Base-by-base conservation (phyloP, 2,888 invertebrate species). In the Dyspetes luteomarginatus region DNA sequence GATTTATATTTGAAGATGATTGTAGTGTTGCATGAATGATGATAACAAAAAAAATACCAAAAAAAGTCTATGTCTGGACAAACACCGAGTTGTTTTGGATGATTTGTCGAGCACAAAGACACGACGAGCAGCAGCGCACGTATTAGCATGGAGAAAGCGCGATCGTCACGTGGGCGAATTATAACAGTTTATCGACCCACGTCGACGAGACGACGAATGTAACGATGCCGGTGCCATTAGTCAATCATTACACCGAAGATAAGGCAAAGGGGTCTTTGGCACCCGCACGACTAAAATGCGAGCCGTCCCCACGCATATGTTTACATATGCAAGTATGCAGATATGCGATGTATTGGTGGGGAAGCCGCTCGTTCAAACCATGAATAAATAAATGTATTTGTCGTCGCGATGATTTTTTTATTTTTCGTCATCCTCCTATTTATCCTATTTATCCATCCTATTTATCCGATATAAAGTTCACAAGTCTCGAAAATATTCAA, bases 131-230 rank as follows among this genome's bases (percentile, higher is more conserved):
- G 50, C 58, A 64, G 48, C 28, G 50, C 55, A 81, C n/a, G n/a
- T 67, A 84, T 82, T 80, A 79, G 82, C 75, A 77, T 58, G 78
- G 76, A 52, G 71, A 48, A 71, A 62, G 78, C 71, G 60, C 73
- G 67, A 67, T 65, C 45, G 52, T 75, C 76, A 26, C 83, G 87
- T 87, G 83, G 86, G 86, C 84, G 85, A 88, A 87, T 85, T 87
- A 85, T 86, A 88, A 86, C 87, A 88, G 88, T 87, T 88, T 84
- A 82, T 78, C 85, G 68, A 80, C 88, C 88, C 85, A 88, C 88
- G 85, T 84, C 43, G 30, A 50, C n/a, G 3, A 28, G 22, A 12
- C 48, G 36, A 28, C 12, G 22, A 1, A 4, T 24, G 22, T 26
- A 52, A 60, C 24, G 82, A 84, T 83, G 83, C 83, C 84, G 83